Evolutionary conservation across 2,113 vertebrate genomes (phyloP), one percentile per base, ranked within the genome.

Genomic region (Dendropsophus ebraccatus): DNA sequence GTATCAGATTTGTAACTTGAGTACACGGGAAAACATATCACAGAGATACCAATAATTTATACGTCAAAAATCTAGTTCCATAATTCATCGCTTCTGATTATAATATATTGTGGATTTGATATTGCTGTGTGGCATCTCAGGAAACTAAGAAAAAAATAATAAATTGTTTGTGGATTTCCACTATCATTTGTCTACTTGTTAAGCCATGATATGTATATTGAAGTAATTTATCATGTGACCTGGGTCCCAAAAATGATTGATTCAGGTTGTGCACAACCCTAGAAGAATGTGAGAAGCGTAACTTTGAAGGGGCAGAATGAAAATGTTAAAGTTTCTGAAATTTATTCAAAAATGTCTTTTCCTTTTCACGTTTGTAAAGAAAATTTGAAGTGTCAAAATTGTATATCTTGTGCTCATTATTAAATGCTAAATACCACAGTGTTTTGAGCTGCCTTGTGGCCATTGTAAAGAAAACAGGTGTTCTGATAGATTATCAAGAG

Each of bases 391-490:
- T 94, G 94, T 95, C 94, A 94, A 94, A 95, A 95, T 94, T 94
- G 94, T 92, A 92, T 95, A 95, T 95, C 94, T 94, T 90, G 88
- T 91, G 93, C 94, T 95, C 92, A 95, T 95, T 95, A 95, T 94
- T 95, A 95, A 95, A 95, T 95, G 94, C 93, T 95, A 95, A 95
- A 95, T 93, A 95, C 93, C 94, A 93, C 91, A 94, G 94, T 94
- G 94, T 95, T 95, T 94, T 94, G 93, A 95, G 94, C 92, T 95
- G 95, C 94, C 94, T 95, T 90, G 92, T 95, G 95, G 95, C 94
- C 93, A 95, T 94, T 95, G 94, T 94, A 95, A 95, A 94, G 94
- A 94, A 95, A 95, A 95, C 94, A 95, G 95, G 95, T 95, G 95
- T 95, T 95, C 94, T 92, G 92, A 94, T 95, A 95, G 95, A 95